Evolutionary conservation across 2,888 invertebrate species (phyloP).

Genomic region (Ommatoiulus sabulosus): DNA sequence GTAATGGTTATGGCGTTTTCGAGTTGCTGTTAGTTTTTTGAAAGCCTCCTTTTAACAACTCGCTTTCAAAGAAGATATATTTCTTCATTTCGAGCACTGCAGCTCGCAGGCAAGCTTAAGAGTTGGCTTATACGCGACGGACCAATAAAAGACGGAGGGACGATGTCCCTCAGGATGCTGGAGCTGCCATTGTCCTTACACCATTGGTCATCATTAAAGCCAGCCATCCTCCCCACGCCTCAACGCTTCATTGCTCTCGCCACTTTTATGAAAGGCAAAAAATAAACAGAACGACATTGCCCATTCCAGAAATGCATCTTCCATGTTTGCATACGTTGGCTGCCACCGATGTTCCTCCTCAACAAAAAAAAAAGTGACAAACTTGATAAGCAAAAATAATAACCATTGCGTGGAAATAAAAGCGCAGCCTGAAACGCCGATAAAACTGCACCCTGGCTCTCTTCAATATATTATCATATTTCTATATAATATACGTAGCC

Average conservation of each 20-base stretch:
- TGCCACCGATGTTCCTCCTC: not conserved
- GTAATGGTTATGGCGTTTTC: constrained; percentile 3
- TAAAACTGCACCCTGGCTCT: not conserved
- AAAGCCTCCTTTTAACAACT: not conserved
- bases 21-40: not conserved
- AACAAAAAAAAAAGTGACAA: not conserved
- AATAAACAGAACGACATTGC: not conserved
- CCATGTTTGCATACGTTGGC: not conserved
- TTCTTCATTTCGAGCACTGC: not conserved
- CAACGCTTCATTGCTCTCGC: not conserved
- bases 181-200: not conserved
- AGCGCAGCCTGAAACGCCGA: not conserved
- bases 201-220: constrained; percentile 3
- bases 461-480: not conserved
- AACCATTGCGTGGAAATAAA: not conserved
- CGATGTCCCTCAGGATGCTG: constrained; percentile 3
- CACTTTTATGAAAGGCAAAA: not conserved
- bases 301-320: not conserved
- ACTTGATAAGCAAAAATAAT: constrained; percentile 12
- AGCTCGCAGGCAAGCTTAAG: not conserved
- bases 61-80: not conserved
- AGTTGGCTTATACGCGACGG: not conserved
- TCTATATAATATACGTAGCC: not conserved
- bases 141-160: constrained; percentile 19
- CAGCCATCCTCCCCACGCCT: not conserved